A percentile compares a stretch with the other conserved stretches of the same genome.
Evolutionary conservation across 1,140 invertebrate species (phyloP).

Genomic region (Drosophila grimshawi): DNA sequence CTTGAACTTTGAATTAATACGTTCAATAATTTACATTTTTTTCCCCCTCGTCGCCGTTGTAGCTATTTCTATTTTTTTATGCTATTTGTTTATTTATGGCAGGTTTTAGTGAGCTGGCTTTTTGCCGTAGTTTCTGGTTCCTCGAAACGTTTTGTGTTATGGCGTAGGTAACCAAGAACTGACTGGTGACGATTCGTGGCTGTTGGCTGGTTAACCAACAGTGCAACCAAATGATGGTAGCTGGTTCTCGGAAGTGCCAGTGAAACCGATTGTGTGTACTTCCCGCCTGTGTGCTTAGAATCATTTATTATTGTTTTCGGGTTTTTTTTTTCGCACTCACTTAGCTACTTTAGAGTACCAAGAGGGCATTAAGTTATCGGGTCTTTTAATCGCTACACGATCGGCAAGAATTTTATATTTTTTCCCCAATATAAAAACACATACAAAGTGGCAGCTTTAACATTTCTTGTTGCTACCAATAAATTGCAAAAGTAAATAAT

Average conservation of each 20-base stretch:
- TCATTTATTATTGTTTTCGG: conserved; percentile 47
- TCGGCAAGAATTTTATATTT: conserved; percentile 2
- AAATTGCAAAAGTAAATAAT: conserved; percentile 8
- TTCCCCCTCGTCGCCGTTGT: not conserved
- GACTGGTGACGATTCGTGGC: conserved; percentile 26
- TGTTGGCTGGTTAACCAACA: conserved; percentile 23
- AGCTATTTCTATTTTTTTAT: conserved; percentile 31
- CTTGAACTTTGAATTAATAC: conserved; percentile 82
- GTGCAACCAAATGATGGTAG: conserved; percentile 37
- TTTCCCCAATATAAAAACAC: not conserved
- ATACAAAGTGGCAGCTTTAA: not conserved
- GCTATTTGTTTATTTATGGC: conserved; percentile 69
- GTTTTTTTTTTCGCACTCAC: conserved; percentile 10
- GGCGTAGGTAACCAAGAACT: conserved; percentile 43
- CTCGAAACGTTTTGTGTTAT: conserved; percentile 49
- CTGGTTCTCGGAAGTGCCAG: conserved; percentile 65
- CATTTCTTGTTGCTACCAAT: not conserved
- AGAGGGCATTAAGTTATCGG: not conserved
- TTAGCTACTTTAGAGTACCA: not conserved
- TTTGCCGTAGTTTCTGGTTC: conserved; percentile 44
- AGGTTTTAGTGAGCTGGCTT: conserved; percentile 54
- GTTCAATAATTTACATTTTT: conserved; percentile 79
- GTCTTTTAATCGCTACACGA: conserved; percentile 5
- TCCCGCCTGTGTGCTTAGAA: conserved; percentile 67
- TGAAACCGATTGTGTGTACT: conserved; percentile 68